Evolutionary conservation across 1,140 invertebrate species (phyloP).

Genomic region (Maconellicoccus hirsutus): DNA sequence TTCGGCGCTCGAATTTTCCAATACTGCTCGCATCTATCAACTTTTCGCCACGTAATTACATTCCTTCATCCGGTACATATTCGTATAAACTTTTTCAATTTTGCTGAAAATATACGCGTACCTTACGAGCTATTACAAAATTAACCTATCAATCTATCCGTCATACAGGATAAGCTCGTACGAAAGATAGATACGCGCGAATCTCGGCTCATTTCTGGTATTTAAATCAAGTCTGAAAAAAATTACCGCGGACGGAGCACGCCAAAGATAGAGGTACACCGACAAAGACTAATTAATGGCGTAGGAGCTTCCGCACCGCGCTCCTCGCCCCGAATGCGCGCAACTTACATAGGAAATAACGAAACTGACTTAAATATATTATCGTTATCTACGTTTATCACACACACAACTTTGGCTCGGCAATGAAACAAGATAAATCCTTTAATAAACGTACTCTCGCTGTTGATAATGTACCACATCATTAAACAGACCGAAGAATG

Average conservation of each 20-base stretch:
- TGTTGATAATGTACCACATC: conserved; percentile 12
- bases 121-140: not conserved
- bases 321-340: not conserved
- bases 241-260: too few species aligned
- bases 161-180: too few species aligned
- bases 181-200: too few species aligned
- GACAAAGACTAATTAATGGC: conserved; percentile 1
- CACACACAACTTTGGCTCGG: not conserved
- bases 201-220: too few species aligned
- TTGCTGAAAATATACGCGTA: not conserved
- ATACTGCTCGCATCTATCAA: conserved; percentile 3
- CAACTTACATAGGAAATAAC: conserved; percentile 7
- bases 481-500: conserved; percentile 17
- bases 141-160: conserved; percentile 4
- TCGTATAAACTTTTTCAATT: conserved; percentile 1
- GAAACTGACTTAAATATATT: conserved; percentile 12
- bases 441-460: not conserved
- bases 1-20: not conserved
- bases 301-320: too few species aligned
- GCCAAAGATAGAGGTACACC: too few species aligned
- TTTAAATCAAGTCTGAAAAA: too few species aligned
- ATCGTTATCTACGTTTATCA: conserved; percentile 18
- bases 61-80: not conserved
- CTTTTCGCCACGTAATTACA: not conserved
- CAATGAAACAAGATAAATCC: conserved; percentile 3